Evolutionary conservation across 2,888 invertebrate species (phyloP).

Genomic region (Clepsis dumicolana): DNA sequence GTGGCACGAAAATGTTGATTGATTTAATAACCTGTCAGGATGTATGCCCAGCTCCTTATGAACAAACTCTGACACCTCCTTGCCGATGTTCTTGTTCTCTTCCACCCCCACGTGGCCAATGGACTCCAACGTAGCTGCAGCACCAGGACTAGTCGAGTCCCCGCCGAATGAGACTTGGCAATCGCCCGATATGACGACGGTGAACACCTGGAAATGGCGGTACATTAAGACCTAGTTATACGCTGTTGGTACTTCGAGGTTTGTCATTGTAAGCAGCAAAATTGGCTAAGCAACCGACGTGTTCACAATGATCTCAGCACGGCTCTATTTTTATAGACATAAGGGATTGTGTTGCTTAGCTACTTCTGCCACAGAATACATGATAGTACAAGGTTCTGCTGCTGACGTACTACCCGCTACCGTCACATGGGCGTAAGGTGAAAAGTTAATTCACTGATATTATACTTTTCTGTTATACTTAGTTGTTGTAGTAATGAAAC

Average conservation of each 20-base stretch:
- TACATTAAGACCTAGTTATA: neutral
- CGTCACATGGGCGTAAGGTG: no score
- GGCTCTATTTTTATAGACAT: no score
- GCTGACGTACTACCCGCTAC: no score
- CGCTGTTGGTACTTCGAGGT: neutral
- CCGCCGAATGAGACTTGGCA: slow-evolving; percentile 54
- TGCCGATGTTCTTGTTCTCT: slow-evolving; percentile 61
- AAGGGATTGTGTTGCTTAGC: no score
- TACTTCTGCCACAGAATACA: no score
- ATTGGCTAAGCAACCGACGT: neutral
- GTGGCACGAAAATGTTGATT: no score
- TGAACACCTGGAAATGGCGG: slow-evolving; percentile 53
- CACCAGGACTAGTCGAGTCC: slow-evolving; percentile 49
- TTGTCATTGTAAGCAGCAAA: neutral
- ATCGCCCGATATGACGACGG: slow-evolving; percentile 56
- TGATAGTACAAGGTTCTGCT: no score
- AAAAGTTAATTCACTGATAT: no score
- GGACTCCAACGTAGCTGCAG: slow-evolving; percentile 62
- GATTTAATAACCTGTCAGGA: slow-evolving; percentile 61
- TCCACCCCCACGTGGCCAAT: slow-evolving; percentile 60
- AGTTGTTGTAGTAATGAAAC: no score
- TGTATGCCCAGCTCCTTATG: slow-evolving; percentile 64
- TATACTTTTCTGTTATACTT: no score
- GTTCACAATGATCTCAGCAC: no score
- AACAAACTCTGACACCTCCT: slow-evolving; percentile 61